Conservation (phyloP, 2,888 invertebrate species). For the Drosophila aldrichi region DNA sequence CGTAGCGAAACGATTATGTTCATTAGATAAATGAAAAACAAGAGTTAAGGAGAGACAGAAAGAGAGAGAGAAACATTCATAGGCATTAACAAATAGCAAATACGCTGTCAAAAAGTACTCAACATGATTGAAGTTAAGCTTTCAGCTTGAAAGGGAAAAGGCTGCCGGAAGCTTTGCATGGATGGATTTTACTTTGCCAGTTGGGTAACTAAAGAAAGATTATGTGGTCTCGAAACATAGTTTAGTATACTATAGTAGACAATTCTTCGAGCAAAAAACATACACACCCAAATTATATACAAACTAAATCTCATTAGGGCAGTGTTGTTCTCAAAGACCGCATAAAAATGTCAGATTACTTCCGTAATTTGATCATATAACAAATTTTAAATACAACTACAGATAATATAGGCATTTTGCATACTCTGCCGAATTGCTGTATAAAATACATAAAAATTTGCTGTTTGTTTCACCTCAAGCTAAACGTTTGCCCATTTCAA, state of each 20-base stretch:
- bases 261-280: no score
- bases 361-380: not conserved
- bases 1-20: constrained; percentile 48
- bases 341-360: not conserved
- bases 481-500: not conserved
- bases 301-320: not conserved
- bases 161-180: not conserved
- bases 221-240: not conserved
- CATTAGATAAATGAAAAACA: constrained; percentile 44
- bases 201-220: not conserved
- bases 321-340: not conserved
- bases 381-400: not conserved
- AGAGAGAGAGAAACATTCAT: not conserved
- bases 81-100: constrained; percentile 13
- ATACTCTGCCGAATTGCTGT: not conserved
- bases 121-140: constrained; percentile 4
- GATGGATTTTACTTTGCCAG: not conserved
- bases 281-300: no score
- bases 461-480: not conserved
- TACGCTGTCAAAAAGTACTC: constrained; percentile 9
- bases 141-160: not conserved
- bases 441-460: not conserved
- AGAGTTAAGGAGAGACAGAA: not conserved
- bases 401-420: not conserved
- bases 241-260: not conserved